Evolutionary conservation across 92 coral and sea anemone genomes (phyloP), one percentile per base, ranked within the genome.

Genomic region (Palythoa caribaeorum): DNA sequence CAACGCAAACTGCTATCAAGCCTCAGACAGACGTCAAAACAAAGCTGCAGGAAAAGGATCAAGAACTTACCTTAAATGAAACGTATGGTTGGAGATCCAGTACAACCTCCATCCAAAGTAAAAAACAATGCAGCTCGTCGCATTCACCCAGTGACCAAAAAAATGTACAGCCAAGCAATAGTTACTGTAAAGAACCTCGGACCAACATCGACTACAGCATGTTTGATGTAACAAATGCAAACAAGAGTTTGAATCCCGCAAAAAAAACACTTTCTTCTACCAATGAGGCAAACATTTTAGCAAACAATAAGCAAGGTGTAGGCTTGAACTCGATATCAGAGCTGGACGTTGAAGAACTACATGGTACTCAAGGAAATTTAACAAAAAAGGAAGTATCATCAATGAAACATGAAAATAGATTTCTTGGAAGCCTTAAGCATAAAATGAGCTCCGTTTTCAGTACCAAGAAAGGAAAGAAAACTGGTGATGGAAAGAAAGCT

Each of bases 391-490:
- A 81, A 17, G 74, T 28, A 13, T 65, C 76, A 68, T n/a, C 21
- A 21, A 39, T 66, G 4, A 81, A 68, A 36, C 76, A 21, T 9
- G 75, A 81, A 40, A 81, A 81, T 17, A 81, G 48, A 2, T 81
- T 81, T 44, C 76, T 81, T 12, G 86, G 75, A 2, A 81, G 66
- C 59, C 86, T 81, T 3, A 81, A 81, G 62, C 66, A 47, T 28
- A 81, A 20, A 81, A 81, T 81, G 86, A 81, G 76, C 62, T 81
- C 76, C 38, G 86, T 81, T 81, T 81, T 81, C 65, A 19, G 86
- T 63, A 40, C 86, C 9, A 81, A 81, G 8, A 81, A 81, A 36
- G 86, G 86, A 2, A 81, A 81, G 8, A 81, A 68, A 19, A 15
- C 44, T 47, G 10, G 63, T 48, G 86, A 66, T 48, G 62, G 75